These are phyloP conservation scores for Arion vulgaris DNA, from an alignment of 1,140 invertebrate species.

Conservation along the genomic window DNA sequence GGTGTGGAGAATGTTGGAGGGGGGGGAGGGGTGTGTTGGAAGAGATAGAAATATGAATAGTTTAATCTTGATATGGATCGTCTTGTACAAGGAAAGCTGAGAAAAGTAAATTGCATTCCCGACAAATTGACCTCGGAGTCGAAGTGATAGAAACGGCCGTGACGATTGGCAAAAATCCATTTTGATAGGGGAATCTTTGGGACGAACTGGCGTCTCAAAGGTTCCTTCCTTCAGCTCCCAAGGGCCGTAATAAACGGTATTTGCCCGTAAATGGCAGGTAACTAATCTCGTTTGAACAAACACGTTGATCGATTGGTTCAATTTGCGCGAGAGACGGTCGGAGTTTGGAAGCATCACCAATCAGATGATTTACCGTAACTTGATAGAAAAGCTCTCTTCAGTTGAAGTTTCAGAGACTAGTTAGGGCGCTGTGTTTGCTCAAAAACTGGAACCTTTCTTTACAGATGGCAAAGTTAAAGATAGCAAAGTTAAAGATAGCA, in stretches of 20 bases:
- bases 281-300: constrained; percentile 46
- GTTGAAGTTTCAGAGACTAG: not conserved
- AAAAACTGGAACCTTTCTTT: no score
- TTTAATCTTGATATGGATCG: constrained; percentile 34
- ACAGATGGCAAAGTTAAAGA: no score
- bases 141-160: constrained; percentile 30
- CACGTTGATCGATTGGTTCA: constrained; percentile 39
- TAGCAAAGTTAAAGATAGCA: no score
- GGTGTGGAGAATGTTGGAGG: no score
- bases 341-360: constrained; percentile 19
- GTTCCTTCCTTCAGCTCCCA: constrained; percentile 6
- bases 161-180: constrained; percentile 33
- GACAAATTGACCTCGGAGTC: constrained; percentile 28
- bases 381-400: constrained; percentile 5
- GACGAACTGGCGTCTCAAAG: constrained; percentile 24
- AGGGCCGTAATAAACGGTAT: constrained; percentile 42
- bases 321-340: constrained; percentile 29
- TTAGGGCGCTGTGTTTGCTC: no score
- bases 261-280: constrained; percentile 46
- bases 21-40: no score
- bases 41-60: constrained; percentile 17
- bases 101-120: constrained; percentile 28
- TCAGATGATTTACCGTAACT: constrained; percentile 17
- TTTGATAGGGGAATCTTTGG: not conserved
- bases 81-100: constrained; percentile 16